Percentiles rank a stretch among this genome's conserved stretches.
phyloP scores from a whole-genome alignment of 2,113 vertebrate genomes.

The Oreochromis aureus region DNA sequence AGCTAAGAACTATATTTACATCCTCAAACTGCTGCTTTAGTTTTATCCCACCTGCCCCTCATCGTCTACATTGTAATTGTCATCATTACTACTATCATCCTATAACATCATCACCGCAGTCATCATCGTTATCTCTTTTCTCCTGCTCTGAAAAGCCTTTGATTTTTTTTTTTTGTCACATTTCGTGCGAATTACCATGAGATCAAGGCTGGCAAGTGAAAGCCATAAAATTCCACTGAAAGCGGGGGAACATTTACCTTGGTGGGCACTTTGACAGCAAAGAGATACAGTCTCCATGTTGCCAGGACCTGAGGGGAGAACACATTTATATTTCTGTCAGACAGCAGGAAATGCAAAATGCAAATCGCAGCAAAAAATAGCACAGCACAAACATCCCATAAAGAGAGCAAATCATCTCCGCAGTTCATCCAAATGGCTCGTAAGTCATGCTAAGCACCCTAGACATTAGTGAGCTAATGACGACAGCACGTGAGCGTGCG shows the following conservation, averaged over 20 bases:
- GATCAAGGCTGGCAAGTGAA: conserved; percentile 44
- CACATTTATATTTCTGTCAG: conserved; percentile 55
- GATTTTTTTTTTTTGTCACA: background rate
- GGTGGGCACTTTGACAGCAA: conserved; percentile 82
- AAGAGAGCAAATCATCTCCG: conserved; percentile 46
- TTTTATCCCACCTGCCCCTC: background rate
- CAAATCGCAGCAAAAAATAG: conserved; percentile 52
- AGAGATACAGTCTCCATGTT: conserved; percentile 85
- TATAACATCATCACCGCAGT: conserved; percentile 1
- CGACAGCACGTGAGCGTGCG: background rate
- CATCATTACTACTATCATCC: conserved; percentile 3
- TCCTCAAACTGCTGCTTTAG: background rate
- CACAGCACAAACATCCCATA: conserved; percentile 35
- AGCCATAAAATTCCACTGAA: conserved; percentile 42
- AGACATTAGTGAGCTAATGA: conserved; percentile 54
- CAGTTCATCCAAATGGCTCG: conserved; percentile 17
- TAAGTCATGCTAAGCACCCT: conserved; percentile 47
- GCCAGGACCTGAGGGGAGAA: conserved; percentile 73
- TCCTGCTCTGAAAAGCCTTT: background rate
- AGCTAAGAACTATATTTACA: background rate
- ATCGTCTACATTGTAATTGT: background rate
- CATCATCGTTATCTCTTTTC: conserved; percentile 2
- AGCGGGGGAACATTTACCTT: conserved; percentile 75
- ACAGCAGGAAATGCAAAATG: conserved; percentile 54
- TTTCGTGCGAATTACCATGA: conserved; percentile 16